These are phyloP conservation scores for Cephonodes hylas DNA, from an alignment of 2,888 invertebrate species.

Conservation along the genomic window DNA sequence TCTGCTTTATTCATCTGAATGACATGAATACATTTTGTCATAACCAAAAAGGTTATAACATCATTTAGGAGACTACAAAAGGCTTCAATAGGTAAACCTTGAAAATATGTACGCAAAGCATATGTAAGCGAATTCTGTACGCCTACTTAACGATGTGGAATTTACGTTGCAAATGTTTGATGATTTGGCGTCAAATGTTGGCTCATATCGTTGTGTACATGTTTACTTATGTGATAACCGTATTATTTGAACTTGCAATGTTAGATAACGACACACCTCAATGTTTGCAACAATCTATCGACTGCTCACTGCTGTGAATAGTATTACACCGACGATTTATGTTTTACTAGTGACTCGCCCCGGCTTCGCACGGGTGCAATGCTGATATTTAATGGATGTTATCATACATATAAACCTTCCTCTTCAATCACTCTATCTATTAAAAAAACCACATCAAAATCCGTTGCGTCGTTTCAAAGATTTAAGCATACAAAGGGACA, in stretches of 20 bases:
- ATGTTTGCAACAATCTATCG: neutral
- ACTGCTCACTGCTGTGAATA: too few relatives aligned
- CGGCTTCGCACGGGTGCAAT: too few relatives aligned
- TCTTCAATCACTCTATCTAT: too few relatives aligned
- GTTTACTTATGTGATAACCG: conserved; percentile 5
- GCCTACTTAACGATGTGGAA: conserved; percentile 24
- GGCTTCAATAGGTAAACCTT: neutral
- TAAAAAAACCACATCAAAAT: too few relatives aligned
- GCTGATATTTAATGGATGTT: too few relatives aligned
- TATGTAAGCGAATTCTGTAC: conserved; percentile 24
- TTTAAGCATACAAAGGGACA: too few relatives aligned
- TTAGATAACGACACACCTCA: conserved; percentile 7
- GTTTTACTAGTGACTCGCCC: too few relatives aligned
- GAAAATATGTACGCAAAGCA: conserved; percentile 1
- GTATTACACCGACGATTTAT: too few relatives aligned
- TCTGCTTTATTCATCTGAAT: neutral
- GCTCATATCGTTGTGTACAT: neutral
- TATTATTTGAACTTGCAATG: conserved; percentile 7
- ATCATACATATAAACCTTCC: too few relatives aligned
- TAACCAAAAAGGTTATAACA: neutral
- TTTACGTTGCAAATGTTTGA: conserved; percentile 13
- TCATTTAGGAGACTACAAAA: neutral
- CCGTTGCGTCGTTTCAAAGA: too few relatives aligned
- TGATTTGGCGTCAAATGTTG: conserved; percentile 8
- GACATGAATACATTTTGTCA: neutral